These are phyloP conservation scores for Drosophila colorata DNA, from an alignment of 2,888 invertebrate genomes.

Conservation along the genomic window DNA sequence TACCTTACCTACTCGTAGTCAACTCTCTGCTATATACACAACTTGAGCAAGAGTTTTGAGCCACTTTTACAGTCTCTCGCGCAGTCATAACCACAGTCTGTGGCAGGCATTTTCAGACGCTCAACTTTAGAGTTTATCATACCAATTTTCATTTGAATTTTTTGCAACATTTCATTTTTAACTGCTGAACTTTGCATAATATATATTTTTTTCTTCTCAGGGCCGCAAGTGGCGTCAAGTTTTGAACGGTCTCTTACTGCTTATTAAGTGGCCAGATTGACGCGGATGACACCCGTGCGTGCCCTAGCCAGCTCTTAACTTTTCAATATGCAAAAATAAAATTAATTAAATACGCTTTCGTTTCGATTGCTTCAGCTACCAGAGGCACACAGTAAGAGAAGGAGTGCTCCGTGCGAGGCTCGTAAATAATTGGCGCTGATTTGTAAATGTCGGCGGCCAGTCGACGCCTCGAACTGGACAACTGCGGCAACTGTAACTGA, in stretches of 20 bases:
- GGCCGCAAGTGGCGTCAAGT: slow-evolving; percentile 19
- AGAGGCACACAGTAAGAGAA: not conserved
- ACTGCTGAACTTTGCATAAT: slow-evolving; percentile 75
- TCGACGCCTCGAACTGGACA: slow-evolving; percentile 57
- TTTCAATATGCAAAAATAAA: slow-evolving; percentile 40
- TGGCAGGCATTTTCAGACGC: slow-evolving; percentile 17
- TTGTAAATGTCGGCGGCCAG: slow-evolving; percentile 70
- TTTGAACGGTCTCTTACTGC: slow-evolving; percentile 33
- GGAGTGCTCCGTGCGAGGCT: slow-evolving; percentile 7
- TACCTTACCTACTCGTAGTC: slow-evolving; percentile 22
- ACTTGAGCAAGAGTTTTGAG: slow-evolving; percentile 42
- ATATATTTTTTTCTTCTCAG: slow-evolving; percentile 32
- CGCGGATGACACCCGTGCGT: slow-evolving; percentile 47
- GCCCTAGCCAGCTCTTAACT: slow-evolving; percentile 14
- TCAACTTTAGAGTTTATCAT: slow-evolving; percentile 47
- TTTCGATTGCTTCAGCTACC: slow-evolving; percentile 8
- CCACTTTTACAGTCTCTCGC: slow-evolving; percentile 60
- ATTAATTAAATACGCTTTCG: slow-evolving; percentile 44
- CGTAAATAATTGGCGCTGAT: slow-evolving; percentile 73
- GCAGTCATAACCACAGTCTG: slow-evolving; percentile 48
- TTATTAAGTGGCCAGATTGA: slow-evolving; percentile 56
- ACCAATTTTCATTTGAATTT: slow-evolving; percentile 67
- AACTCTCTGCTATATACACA: slow-evolving; percentile 24
- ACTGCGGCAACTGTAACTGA: slow-evolving; percentile 43
- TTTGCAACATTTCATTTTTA: slow-evolving; percentile 78